Conservation (phyloP, 2,797 vertebrate genomes). For the Tiaroga cobitis region DNA sequence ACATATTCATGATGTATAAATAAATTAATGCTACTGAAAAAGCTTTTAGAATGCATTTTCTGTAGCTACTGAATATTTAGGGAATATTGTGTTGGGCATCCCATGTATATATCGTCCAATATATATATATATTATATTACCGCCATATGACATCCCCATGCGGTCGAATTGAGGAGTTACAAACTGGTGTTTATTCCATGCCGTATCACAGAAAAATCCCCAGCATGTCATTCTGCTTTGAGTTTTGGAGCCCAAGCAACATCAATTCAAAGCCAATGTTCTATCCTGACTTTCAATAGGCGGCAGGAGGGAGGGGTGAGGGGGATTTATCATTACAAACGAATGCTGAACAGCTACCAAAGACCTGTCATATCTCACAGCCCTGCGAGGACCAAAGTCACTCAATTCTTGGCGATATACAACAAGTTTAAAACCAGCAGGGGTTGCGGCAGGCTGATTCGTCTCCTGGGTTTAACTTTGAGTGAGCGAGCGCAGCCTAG, state of each 20-base stretch:
- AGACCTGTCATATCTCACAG: slow-evolving; percentile 52
- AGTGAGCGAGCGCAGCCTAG: slow-evolving; percentile 32
- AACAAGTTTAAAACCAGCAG: slow-evolving; percentile 61
- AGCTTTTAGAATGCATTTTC: slow-evolving; percentile 11
- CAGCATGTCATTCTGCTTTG: slow-evolving; percentile 23
- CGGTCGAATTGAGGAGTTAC: not conserved
- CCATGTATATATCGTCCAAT: not conserved
- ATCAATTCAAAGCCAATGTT: slow-evolving; percentile 36
- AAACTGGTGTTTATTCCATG: slow-evolving; percentile 13
- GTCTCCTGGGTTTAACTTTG: slow-evolving; percentile 60
- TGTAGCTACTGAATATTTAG: not conserved
- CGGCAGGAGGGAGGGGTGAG: not conserved
- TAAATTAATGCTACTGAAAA: not conserved
- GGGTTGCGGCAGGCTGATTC: slow-evolving; percentile 55
- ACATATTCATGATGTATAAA: not conserved
- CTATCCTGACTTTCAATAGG: slow-evolving; percentile 36
- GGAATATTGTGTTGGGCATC: not conserved
- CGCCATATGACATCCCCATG: not conserved
- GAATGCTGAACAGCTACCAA: slow-evolving; percentile 38
- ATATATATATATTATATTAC: not conserved
- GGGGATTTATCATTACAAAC: slow-evolving; percentile 40
- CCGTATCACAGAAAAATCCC: slow-evolving; percentile 15
- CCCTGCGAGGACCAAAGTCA: slow-evolving; percentile 51
- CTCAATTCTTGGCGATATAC: slow-evolving; percentile 58
- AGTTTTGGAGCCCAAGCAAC: slow-evolving; percentile 12